Evolutionary conservation across 1,140 invertebrate genomes (phyloP).

Genomic region (Andrena cerasifolii): DNA sequence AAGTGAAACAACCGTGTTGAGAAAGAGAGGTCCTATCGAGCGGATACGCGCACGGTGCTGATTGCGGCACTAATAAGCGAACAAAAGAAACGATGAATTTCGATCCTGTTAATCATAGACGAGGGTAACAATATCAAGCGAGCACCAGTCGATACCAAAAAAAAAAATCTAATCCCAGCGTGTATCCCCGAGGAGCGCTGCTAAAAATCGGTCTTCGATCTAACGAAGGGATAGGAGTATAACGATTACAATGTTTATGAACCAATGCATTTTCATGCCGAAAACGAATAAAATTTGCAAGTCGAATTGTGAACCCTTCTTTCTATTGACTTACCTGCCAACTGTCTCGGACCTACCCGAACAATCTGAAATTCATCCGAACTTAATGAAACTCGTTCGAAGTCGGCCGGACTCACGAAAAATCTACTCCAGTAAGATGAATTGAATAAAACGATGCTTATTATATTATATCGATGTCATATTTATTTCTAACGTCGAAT

Average conservation of each 20-base stretch:
- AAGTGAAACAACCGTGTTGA: constrained; percentile 51
- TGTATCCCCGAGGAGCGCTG: constrained; percentile 45
- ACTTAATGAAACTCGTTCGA: no score
- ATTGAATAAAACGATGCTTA: no score
- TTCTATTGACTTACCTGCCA: no score
- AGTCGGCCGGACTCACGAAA: no score
- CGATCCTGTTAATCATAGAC: constrained; percentile 63
- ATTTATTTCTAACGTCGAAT: constrained; percentile 35
- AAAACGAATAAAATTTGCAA: constrained; percentile 70
- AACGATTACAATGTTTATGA: constrained; percentile 66
- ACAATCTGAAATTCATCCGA: no score
- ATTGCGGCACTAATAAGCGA: constrained; percentile 59
- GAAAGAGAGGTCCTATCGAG: constrained; percentile 6
- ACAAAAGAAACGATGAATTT: constrained; percentile 46
- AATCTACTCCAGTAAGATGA: no score
- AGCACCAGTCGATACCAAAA: constrained; percentile 61
- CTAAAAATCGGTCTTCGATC: constrained; percentile 59
- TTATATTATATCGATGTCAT: neutral
- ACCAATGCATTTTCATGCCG: constrained; percentile 69
- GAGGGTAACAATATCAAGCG: constrained; percentile 51
- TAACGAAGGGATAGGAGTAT: constrained; percentile 52
- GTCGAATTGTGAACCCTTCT: constrained; percentile 50
- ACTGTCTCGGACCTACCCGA: no score
- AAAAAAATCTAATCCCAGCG: constrained; percentile 58
- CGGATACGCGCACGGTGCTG: constrained; percentile 40